These are phyloP conservation scores for Crotalus horridus DNA, from an alignment of 2,113 vertebrate species.

Conservation along the genomic window DNA sequence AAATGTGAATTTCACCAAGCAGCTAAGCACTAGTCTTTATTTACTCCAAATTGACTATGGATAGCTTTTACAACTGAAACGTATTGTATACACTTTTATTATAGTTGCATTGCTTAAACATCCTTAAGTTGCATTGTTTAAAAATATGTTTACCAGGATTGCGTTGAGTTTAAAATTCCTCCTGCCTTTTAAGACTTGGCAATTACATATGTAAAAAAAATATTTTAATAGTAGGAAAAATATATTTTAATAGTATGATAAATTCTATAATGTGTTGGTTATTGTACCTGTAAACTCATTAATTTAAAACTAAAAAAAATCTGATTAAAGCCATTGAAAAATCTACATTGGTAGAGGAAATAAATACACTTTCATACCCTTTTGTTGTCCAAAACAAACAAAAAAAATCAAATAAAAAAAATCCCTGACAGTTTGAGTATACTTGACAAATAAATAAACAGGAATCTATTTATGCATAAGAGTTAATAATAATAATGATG, in stretches of 20 bases:
- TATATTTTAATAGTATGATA: not conserved
- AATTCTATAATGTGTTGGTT: not conserved
- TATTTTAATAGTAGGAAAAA: not conserved
- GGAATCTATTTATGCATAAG: conserved; percentile 14
- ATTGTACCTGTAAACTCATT: conserved; percentile 2
- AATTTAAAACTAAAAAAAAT: not conserved
- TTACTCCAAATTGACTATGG: not conserved
- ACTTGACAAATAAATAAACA: not conserved
- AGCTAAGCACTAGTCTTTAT: not conserved
- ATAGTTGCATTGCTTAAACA: not conserved
- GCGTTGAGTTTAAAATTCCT: not conserved
- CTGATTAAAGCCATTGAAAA: not conserved
- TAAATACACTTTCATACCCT: conserved; percentile 39
- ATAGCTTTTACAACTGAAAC: not conserved
- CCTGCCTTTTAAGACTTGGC: not conserved
- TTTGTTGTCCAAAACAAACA: conserved; percentile 31
- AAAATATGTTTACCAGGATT: not conserved
- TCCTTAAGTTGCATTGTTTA: not conserved
- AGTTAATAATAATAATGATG: not conserved
- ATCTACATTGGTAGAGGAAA: conserved; percentile 33
- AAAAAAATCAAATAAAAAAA: no score
- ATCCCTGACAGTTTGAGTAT: not conserved
- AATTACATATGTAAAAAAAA: not conserved
- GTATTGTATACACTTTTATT: not conserved
- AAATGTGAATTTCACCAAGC: not conserved